A percentile compares a stretch with the other conserved stretches of the same genome.
phyloP scores from a whole-genome alignment of 92 coral and sea anemone species.

The Galaxea fascicularis region DNA sequence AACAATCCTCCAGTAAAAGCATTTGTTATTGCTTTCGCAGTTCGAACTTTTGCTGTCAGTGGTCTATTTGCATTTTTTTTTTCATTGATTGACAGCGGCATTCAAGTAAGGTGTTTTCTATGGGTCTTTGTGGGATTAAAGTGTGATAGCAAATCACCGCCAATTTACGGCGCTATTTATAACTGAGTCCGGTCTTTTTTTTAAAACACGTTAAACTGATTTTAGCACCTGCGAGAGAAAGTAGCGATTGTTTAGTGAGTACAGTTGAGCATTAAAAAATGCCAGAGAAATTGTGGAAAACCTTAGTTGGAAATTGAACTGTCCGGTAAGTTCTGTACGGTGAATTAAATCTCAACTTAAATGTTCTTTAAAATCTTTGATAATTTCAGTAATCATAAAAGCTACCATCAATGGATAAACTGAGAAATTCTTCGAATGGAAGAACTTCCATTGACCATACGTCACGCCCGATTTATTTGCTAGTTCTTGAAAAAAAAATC shows the following conservation, averaged over 20 bases:
- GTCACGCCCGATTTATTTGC: not conserved
- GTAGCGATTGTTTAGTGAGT: not conserved
- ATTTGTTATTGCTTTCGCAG: not conserved
- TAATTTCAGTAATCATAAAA: not conserved
- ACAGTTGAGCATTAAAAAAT: not conserved
- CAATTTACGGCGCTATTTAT: not conserved
- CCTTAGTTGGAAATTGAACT: not conserved
- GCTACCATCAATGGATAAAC: not conserved
- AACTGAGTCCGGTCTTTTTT: not conserved
- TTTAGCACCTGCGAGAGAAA: constrained; percentile 23
- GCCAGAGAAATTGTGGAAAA: not conserved
- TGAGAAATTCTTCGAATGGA: too few species aligned
- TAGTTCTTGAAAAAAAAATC: not conserved
- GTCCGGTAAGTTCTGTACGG: not conserved
- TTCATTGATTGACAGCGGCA: constrained; percentile 18
- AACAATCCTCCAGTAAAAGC: not conserved
- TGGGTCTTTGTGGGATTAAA: constrained; percentile 12
- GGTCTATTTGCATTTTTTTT: not conserved
- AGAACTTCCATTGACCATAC: not conserved
- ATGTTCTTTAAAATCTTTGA: not conserved
- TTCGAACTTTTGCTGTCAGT: not conserved
- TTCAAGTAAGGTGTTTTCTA: not conserved
- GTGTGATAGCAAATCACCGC: constrained; percentile 5
- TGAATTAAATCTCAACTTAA: not conserved
- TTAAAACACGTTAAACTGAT: not conserved